Evolutionary conservation across 2,113 vertebrate genomes (phyloP).

Genomic region (Odocoileus virginianus): DNA sequence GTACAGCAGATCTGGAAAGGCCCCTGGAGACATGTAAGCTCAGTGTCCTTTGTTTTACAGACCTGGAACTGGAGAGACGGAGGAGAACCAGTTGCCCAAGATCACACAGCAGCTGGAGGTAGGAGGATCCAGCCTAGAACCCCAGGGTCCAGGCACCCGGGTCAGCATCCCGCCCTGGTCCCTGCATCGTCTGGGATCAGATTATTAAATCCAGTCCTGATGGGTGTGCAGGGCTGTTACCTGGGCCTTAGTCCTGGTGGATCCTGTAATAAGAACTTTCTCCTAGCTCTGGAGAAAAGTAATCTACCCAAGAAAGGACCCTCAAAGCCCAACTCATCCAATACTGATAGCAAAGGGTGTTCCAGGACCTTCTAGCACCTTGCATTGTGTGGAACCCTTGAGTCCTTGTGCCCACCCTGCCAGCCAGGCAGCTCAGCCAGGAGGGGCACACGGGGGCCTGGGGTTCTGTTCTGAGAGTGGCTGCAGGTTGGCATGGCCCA

Average conservation of each 20-base stretch:
- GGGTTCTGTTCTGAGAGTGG: background rate
- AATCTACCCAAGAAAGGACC: background rate
- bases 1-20: background rate
- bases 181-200: background rate
- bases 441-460: background rate
- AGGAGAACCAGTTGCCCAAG: background rate
- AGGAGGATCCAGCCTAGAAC: background rate
- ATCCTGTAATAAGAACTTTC: background rate
- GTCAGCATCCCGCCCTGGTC: background rate
- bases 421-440: background rate
- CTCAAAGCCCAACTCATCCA: background rate
- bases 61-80: background rate
- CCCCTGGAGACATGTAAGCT: background rate
- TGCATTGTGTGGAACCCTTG: rapidly evolving
- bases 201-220: background rate
- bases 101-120: background rate
- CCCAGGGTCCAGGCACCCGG: background rate
- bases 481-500: background rate
- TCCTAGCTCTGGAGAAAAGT: background rate
- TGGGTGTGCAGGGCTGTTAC: background rate
- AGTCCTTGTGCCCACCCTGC: background rate
- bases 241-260: background rate
- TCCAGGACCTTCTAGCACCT: background rate
- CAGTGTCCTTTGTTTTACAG: background rate
- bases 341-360: too few relatives aligned